These are phyloP conservation scores for Arrhamphus sclerolepis DNA, from an alignment of 2,797 vertebrate species.

Conservation along the genomic window DNA sequence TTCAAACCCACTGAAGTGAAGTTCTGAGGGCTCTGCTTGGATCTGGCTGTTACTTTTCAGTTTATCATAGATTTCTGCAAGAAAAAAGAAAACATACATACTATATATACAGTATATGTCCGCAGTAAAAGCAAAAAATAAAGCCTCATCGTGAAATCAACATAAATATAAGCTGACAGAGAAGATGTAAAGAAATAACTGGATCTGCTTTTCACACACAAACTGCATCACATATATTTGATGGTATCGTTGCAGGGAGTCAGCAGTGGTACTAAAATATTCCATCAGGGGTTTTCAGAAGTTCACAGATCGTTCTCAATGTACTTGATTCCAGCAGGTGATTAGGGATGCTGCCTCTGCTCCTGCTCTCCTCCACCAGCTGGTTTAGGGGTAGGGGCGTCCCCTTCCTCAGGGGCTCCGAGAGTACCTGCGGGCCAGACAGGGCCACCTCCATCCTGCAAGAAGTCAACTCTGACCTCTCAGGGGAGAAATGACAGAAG, in stretches of 20 bases:
- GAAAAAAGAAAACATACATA: background rate
- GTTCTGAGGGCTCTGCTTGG: constrained; percentile 84
- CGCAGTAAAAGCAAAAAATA: too few species aligned
- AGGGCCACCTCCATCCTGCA: constrained; percentile 80
- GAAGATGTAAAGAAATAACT: too few species aligned
- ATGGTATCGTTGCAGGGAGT: too few species aligned
- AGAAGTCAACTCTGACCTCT: constrained; percentile 29
- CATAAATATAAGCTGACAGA: too few species aligned
- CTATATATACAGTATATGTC: too few species aligned
- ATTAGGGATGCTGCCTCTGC: constrained; percentile 74
- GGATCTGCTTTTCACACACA: too few species aligned
- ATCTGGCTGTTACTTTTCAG: constrained; percentile 80
- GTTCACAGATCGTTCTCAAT: background rate
- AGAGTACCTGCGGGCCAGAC: constrained; percentile 41
- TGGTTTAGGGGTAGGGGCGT: constrained; percentile 78
- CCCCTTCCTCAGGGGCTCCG: constrained; percentile 50
- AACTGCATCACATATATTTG: too few species aligned
- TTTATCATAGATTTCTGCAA: constrained; percentile 84
- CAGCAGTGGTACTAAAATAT: too few species aligned
- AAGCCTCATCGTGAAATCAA: too few species aligned
- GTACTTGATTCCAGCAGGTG: constrained; percentile 90
- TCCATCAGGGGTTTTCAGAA: too few species aligned
- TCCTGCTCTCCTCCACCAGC: constrained; percentile 82
- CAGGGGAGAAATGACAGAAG: constrained; percentile 29
- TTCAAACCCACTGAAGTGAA: constrained; percentile 93